phyloP scores from a whole-genome alignment of 1,140 invertebrate species.

The Thaumetopoea pityocampa region DNA sequence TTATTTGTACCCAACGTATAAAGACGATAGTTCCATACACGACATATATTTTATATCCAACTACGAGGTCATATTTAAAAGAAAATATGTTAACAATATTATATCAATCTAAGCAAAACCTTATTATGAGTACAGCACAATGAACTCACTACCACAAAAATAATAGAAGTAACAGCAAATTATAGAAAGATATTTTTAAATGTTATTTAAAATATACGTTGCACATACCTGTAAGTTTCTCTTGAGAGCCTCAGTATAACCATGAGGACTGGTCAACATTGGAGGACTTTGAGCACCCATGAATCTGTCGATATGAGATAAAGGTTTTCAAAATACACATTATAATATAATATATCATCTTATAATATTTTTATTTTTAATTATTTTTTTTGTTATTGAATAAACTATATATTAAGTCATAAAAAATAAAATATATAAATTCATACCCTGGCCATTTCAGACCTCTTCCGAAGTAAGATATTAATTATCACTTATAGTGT shows the following conservation, averaged over 20 bases:
- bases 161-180: too few relatives aligned
- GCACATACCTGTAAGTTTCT: conserved; percentile 67
- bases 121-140: too few relatives aligned
- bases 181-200: too few relatives aligned
- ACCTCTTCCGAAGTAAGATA: conserved; percentile 43
- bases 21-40: too few relatives aligned
- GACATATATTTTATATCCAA: too few relatives aligned
- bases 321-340: conserved; percentile 7
- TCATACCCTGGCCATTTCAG: conserved; percentile 67
- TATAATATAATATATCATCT: background rate
- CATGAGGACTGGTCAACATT: conserved; percentile 72
- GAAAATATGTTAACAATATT: too few relatives aligned
- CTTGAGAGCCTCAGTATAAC: conserved; percentile 72
- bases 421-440: conserved; percentile 42
- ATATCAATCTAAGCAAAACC: too few relatives aligned
- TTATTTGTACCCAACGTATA: too few relatives aligned
- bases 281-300: conserved; percentile 74
- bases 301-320: too few relatives aligned
- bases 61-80: too few relatives aligned
- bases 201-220: background rate
- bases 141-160: too few relatives aligned
- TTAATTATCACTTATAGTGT: conserved; percentile 31
- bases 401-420: conserved; percentile 20
- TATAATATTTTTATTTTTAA: conserved; percentile 3
- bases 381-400: conserved; percentile 12